Percentiles rank a stretch among this genome's conserved stretches.
Evolutionary conservation across 1,140 invertebrate species (phyloP).

Genomic region (Platorchestia sp.): DNA sequence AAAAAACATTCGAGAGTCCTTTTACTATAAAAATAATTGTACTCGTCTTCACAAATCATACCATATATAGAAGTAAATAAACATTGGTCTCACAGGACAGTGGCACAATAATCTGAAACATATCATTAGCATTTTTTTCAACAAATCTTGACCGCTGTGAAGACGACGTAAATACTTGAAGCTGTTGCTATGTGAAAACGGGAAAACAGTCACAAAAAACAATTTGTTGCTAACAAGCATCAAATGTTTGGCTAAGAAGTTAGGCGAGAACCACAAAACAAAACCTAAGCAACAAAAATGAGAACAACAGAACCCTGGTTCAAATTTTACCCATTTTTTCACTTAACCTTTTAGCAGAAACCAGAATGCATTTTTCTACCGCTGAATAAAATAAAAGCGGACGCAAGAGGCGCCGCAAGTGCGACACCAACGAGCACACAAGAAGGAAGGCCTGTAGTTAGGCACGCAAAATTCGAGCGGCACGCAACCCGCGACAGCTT

Average conservation of each 20-base stretch:
- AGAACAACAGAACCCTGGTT: neutral
- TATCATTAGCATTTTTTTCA: neutral
- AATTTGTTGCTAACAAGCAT: neutral
- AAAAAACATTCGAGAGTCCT: neutral
- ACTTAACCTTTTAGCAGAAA: no score
- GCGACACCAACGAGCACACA: neutral
- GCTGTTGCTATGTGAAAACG: neutral
- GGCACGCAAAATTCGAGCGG: neutral
- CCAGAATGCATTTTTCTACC: no score
- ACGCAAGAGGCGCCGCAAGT: neutral
- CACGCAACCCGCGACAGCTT: neutral
- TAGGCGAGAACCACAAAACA: neutral
- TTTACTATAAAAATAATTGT: neutral
- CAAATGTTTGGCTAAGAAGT: neutral
- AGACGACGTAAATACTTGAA: neutral
- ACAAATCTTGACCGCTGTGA: neutral
- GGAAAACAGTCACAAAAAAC: no score
- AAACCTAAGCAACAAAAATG: neutral
- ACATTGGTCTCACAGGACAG: neutral
- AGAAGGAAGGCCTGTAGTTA: neutral
- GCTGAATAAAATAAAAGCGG: neutral
- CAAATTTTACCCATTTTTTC: no score
- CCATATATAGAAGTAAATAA: neutral
- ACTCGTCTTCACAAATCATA: neutral
- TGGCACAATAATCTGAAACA: neutral